Percentiles rank a stretch among this genome's conserved stretches.
phyloP scores from a whole-genome alignment of 2,888 invertebrate species.

The Petrophora chlorosata region DNA sequence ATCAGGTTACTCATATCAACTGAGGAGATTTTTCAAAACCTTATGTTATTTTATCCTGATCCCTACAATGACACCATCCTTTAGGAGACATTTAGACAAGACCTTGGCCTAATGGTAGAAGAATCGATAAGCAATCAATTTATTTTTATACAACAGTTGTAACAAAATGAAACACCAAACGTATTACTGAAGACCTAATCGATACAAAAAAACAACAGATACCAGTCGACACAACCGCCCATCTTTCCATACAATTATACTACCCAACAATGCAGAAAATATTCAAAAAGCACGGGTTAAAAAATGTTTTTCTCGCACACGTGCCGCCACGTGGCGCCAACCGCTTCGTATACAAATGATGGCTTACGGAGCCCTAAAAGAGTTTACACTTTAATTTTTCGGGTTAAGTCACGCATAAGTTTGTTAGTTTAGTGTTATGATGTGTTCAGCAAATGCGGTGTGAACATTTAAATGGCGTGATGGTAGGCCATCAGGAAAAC shows the following conservation, averaged over 20 bases:
- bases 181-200: slow-evolving; percentile 7
- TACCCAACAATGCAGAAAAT: slow-evolving; percentile 39
- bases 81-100: too few relatives aligned
- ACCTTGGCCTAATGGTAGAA: too few relatives aligned
- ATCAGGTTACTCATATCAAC: too few relatives aligned
- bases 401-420: slow-evolving; percentile 73
- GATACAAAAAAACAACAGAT: background rate
- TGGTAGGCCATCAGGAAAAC: too few relatives aligned
- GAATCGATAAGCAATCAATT: too few relatives aligned
- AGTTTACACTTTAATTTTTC: slow-evolving; percentile 55
- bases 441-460: slow-evolving; percentile 44
- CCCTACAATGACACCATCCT: too few relatives aligned
- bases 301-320: slow-evolving; percentile 52
- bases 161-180: background rate
- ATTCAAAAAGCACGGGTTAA: slow-evolving; percentile 40
- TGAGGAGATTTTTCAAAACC: too few relatives aligned
- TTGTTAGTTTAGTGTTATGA: slow-evolving; percentile 69
- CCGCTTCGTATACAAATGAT: slow-evolving; percentile 77
- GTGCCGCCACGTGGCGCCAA: slow-evolving; percentile 64
- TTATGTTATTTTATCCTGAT: too few relatives aligned
- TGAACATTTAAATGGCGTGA: slow-evolving; percentile 49
- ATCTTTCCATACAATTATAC: slow-evolving; percentile 30
- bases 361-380: slow-evolving; percentile 66
- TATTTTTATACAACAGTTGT: background rate
- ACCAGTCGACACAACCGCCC: background rate